Percentiles rank a stretch among this genome's conserved stretches.
phyloP scores from a whole-genome alignment of 2,888 invertebrate genomes.

The Actias luna region DNA sequence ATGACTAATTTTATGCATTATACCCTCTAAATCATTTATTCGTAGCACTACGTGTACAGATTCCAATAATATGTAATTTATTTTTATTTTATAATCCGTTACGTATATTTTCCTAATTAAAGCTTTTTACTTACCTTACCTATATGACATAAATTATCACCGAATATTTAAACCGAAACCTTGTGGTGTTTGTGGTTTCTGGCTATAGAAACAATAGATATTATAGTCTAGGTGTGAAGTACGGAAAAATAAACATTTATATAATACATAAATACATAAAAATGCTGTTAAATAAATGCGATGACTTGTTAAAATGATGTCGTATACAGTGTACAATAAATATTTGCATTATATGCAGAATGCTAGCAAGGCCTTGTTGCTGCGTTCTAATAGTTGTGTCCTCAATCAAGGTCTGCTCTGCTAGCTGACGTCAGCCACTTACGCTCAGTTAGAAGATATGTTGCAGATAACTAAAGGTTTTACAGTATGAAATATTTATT shows the following conservation, averaged over 20 bases:
- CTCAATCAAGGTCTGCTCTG: slow-evolving; percentile 72
- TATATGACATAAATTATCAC: no score
- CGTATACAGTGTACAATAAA: slow-evolving; percentile 13
- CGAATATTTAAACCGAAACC: no score
- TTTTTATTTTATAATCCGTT: neutral
- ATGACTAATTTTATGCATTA: slow-evolving; percentile 17
- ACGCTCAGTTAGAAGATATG: slow-evolving; percentile 66
- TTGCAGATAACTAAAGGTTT: slow-evolving; percentile 44
- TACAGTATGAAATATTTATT: neutral
- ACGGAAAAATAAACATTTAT: no score
- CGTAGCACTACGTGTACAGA: neutral
- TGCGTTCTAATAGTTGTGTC: slow-evolving; percentile 73
- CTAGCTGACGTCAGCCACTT: slow-evolving; percentile 67
- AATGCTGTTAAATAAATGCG: neutral
- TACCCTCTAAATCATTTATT: slow-evolving; percentile 6
- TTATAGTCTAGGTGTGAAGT: no score
- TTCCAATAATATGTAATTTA: neutral
- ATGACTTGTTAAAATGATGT: neutral
- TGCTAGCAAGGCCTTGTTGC: slow-evolving; percentile 68
- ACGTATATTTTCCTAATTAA: no score
- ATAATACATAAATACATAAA: neutral
- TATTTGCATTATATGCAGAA: slow-evolving; percentile 61
- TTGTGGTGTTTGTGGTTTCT: no score
- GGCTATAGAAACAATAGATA: no score
- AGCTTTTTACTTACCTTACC: no score